Evolutionary conservation across 2,797 vertebrate species (phyloP).

Genomic region (Crotalus adamanteus): DNA sequence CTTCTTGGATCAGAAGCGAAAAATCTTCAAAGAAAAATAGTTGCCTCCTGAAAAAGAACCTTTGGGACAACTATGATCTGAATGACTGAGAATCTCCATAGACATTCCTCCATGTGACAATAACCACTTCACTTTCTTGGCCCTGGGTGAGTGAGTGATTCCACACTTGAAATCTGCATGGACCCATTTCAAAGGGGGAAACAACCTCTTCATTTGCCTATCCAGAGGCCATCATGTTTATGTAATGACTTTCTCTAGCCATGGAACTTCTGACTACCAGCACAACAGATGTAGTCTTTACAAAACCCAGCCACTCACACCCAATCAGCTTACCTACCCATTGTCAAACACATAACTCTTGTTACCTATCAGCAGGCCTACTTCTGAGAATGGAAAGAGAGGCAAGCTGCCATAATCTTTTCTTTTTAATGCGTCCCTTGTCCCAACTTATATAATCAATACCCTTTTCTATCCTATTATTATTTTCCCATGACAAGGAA

Average conservation of each 20-base stretch:
- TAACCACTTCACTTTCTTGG: not conserved
- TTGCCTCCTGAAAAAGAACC: too few relatives aligned
- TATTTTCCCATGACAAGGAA: not conserved
- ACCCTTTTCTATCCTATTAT: not conserved
- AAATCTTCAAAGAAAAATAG: too few relatives aligned
- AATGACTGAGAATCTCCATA: too few relatives aligned
- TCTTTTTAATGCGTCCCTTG: not conserved
- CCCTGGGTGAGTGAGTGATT: not conserved
- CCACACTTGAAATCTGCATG: not conserved
- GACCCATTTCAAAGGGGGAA: not conserved
- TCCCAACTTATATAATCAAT: not conserved
- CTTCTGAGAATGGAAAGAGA: not conserved
- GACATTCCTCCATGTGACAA: not conserved
- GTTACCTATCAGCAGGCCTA: not conserved
- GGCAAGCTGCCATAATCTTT: not conserved
- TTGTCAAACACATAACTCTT: not conserved
- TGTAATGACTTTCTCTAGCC: not conserved
- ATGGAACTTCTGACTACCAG: not conserved
- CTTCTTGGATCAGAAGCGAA: too few relatives aligned
- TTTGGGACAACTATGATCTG: too few relatives aligned
- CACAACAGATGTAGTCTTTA: not conserved
- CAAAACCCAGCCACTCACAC: not conserved
- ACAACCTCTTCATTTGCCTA: not conserved
- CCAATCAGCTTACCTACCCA: not conserved
- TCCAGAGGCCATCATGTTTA: not conserved